A percentile compares a stretch with the other conserved stretches of the same genome.
Conservation (phyloP, 2,888 invertebrate species). For the Glaucopsyche alexis region DNA sequence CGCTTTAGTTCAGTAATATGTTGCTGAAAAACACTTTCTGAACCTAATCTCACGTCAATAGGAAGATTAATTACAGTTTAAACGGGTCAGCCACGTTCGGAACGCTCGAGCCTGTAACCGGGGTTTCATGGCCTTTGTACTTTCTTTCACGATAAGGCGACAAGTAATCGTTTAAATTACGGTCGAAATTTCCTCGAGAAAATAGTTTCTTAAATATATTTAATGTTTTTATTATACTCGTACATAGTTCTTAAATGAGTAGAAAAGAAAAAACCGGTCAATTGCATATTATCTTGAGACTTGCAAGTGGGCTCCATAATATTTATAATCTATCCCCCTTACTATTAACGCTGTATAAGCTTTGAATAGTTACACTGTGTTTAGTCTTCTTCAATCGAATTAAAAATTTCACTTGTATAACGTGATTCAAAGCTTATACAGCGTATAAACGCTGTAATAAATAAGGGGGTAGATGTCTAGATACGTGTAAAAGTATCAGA, state of each 20-base stretch:
- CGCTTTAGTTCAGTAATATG: background rate
- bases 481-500: too few relatives aligned
- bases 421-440: too few relatives aligned
- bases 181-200: background rate
- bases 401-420: too few relatives aligned
- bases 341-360: too few relatives aligned
- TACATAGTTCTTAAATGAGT: background rate
- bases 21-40: background rate
- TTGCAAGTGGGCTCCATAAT: too few relatives aligned
- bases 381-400: too few relatives aligned
- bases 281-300: too few relatives aligned
- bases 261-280: too few relatives aligned
- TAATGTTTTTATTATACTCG: background rate
- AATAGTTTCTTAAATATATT: background rate
- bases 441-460: too few relatives aligned
- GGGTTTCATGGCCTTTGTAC: background rate
- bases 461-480: too few relatives aligned
- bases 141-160: constrained; percentile 5
- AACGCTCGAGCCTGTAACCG: background rate
- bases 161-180: background rate
- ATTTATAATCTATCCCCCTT: too few relatives aligned
- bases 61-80: constrained; percentile 6
- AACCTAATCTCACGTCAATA: background rate
- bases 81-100: constrained; percentile 2
- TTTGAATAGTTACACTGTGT: too few relatives aligned